These are phyloP conservation scores for Cyprinus carpio DNA, from an alignment of 2,113 vertebrate species.

Conservation along the genomic window DNA sequence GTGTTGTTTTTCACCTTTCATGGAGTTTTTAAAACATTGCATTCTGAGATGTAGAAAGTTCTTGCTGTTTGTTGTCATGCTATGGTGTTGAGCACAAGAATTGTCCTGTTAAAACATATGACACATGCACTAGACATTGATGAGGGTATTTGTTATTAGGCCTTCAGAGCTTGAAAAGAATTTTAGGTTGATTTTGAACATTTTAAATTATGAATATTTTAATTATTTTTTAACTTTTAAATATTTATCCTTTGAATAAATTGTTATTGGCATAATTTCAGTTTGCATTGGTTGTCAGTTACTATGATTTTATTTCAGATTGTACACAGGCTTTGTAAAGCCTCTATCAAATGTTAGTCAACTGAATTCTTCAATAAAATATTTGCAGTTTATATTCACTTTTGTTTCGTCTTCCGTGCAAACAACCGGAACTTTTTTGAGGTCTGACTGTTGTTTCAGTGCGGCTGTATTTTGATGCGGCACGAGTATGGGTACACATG, in stretches of 20 bases:
- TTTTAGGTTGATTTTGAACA: constrained; percentile 35
- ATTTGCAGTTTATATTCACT: neutral
- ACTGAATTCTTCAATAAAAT: constrained; percentile 31
- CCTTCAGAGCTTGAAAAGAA: neutral
- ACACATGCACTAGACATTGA: neutral
- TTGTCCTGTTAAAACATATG: constrained; percentile 21
- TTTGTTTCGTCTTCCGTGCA: neutral
- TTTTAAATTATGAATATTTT: constrained; percentile 52
- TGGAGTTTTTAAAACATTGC: neutral
- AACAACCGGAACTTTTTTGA: constrained; percentile 56
- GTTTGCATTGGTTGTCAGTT: neutral
- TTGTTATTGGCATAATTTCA: constrained; percentile 43
- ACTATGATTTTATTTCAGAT: neutral
- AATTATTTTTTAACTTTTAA: constrained; percentile 65
- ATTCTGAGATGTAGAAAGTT: neutral
- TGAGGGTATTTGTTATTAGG: neutral
- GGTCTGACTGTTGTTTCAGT: neutral
- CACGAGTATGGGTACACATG: constrained; percentile 61
- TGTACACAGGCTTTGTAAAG: constrained; percentile 21
- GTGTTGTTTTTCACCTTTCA: neutral
- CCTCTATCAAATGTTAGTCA: neutral
- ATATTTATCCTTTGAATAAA: constrained; percentile 67
- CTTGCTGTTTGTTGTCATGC: neutral
- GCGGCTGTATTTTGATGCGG: constrained; percentile 49
- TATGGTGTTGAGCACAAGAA: neutral